phyloP scores from a whole-genome alignment of 2,113 vertebrate genomes.

The Polypterus bichir region DNA sequence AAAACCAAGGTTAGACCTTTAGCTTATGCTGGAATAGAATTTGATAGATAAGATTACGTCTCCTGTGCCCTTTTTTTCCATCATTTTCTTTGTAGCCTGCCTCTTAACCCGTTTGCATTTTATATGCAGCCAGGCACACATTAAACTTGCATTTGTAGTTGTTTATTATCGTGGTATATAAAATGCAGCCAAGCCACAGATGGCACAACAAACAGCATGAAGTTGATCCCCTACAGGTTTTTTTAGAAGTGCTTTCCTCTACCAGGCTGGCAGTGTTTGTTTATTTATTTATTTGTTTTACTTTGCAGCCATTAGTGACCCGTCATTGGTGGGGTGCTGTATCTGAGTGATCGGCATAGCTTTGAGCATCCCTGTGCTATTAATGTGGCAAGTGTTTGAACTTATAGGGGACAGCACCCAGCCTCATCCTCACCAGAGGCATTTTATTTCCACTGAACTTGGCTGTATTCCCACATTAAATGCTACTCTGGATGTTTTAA shows the following conservation, averaged over 20 bases:
- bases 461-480: too few species aligned
- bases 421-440: too few species aligned
- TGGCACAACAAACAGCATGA: slow-evolving; percentile 4
- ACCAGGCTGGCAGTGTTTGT: slow-evolving; percentile 15
- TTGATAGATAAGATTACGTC: too few species aligned
- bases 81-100: too few species aligned
- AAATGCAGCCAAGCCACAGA: slow-evolving; percentile 5
- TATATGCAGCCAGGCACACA: neutral
- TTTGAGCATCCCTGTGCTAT: too few species aligned
- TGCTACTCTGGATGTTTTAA: too few species aligned
- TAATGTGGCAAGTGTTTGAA: too few species aligned
- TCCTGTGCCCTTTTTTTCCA: too few species aligned
- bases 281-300: neutral
- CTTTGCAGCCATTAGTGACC: slow-evolving; percentile 19
- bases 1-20: too few species aligned
- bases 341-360: neutral
- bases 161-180: neutral
- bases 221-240: slow-evolving; percentile 6
- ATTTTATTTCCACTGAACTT: too few species aligned
- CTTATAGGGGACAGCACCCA: too few species aligned
- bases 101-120: neutral
- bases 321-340: slow-evolving; percentile 15
- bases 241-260: slow-evolving; percentile 11
- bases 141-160: neutral
- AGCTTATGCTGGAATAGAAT: too few species aligned